phyloP scores from a whole-genome alignment of 1,140 invertebrate genomes.

The Leptinotarsa undecemlineata region DNA sequence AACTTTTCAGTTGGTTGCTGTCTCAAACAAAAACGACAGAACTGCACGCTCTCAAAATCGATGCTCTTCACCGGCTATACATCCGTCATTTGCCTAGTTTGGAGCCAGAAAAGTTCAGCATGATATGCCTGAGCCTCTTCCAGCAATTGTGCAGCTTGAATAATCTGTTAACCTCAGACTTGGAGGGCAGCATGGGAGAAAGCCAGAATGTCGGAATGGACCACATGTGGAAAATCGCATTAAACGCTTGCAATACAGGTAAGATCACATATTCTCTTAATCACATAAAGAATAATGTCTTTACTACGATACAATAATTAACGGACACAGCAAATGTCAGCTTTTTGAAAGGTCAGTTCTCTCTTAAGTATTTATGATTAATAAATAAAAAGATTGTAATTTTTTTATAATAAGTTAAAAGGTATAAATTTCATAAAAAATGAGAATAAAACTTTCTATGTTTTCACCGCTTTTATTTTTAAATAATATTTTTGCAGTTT shows the following conservation, averaged over 20 bases:
- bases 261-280: constrained; percentile 21
- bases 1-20: constrained; percentile 89
- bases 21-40: constrained; percentile 89
- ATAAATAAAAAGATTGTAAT: too few relatives aligned
- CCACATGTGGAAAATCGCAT: constrained; percentile 90
- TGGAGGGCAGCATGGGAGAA: constrained; percentile 48
- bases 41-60: constrained; percentile 83
- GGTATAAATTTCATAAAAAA: too few relatives aligned
- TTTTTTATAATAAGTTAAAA: too few relatives aligned
- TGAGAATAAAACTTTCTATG: too few relatives aligned
- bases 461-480: too few relatives aligned
- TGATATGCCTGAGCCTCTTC: constrained; percentile 87
- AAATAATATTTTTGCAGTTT: too few relatives aligned
- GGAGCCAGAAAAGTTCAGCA: constrained; percentile 84
- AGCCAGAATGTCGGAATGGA: constrained; percentile 82
- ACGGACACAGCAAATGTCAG: too few relatives aligned
- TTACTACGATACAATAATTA: too few relatives aligned
- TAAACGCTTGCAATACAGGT: constrained; percentile 83
- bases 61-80: constrained; percentile 86
- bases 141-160: constrained; percentile 88
- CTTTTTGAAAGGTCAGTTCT: too few relatives aligned
- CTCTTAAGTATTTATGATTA: too few relatives aligned
- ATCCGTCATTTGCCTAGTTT: constrained; percentile 86
- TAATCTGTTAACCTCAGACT: constrained; percentile 66
- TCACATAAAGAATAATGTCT: too few relatives aligned